Evolutionary conservation across 2,113 vertebrate genomes (phyloP).

Genomic region (Hydrochoerus hydrochaeris): DNA sequence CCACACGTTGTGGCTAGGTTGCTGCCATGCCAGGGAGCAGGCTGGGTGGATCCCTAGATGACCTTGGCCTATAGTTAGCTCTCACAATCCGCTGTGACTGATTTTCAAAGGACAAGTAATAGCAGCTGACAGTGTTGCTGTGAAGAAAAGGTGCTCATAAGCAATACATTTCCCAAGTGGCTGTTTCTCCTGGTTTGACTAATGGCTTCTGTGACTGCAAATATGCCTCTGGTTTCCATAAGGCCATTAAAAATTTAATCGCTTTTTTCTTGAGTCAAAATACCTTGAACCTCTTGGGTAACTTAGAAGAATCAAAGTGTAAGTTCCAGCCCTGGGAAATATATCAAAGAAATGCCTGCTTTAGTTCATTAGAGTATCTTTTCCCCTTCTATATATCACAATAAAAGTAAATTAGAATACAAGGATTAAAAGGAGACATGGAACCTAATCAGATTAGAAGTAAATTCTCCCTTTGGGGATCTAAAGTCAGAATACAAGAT

Average conservation of each 20-base stretch:
- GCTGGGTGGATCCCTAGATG: slow-evolving; percentile 37
- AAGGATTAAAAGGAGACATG: slow-evolving; percentile 50
- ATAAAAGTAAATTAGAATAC: slow-evolving; percentile 45
- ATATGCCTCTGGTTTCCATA: slow-evolving; percentile 10
- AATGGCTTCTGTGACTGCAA: not conserved
- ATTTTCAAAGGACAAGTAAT: slow-evolving; percentile 42
- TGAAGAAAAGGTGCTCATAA: slow-evolving; percentile 54
- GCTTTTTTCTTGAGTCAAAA: slow-evolving; percentile 36
- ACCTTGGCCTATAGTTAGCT: slow-evolving; percentile 73
- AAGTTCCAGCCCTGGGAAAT: slow-evolving; percentile 45
- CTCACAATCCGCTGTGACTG: slow-evolving; percentile 18
- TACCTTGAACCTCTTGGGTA: slow-evolving; percentile 2
- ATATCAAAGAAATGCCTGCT: not conserved
- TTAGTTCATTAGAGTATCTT: slow-evolving; percentile 14
- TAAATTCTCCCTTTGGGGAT: not conserved
- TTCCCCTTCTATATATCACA: not conserved
- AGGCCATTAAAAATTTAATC: slow-evolving; percentile 9
- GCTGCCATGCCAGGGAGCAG: not conserved
- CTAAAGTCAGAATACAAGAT: slow-evolving; percentile 13
- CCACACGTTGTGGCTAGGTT: not conserved
- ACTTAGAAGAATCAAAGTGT: slow-evolving; percentile 52
- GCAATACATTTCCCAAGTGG: slow-evolving; percentile 15
- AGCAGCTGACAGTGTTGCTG: slow-evolving; percentile 15
- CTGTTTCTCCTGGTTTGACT: slow-evolving; percentile 1
- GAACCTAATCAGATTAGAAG: slow-evolving; percentile 46